Evolutionary conservation across 2,113 vertebrate genomes (phyloP), one percentile per base, ranked within the genome.

Genomic region (Perca fluviatilis): DNA sequence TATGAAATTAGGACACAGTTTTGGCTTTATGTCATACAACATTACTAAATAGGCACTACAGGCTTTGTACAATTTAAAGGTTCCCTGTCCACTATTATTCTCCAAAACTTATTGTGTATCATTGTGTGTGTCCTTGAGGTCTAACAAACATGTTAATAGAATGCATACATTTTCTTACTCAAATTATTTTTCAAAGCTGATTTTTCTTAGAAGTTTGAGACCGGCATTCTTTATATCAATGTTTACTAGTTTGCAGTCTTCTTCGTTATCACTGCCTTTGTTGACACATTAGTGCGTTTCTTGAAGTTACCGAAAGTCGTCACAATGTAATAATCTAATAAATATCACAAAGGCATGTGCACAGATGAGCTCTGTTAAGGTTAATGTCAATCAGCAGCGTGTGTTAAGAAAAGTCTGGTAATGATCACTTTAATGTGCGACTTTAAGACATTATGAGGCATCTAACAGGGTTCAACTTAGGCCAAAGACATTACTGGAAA

Each of bases 401-500:
- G 46, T 54, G 15, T 40, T 33, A 53, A 54, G 16, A 69, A 16
- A 60, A 60, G 21, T 47, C 64, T 75, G 66, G 58, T 66, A 47
- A 66, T 56, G 6, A 46, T 70, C 70, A 72, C 23, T 79, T 82
- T 64, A 72, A 76, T 58, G 54, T 3, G 49, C 67, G 27, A 40
- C 60, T 71, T n/a, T 13, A 70, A 67, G 79, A 76, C n/a, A 77
- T 56, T 2, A 60, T 57, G 51, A 77, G 56, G 30, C 50, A 65
- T 49, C 36, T 14, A 43, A 47, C 14, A 73, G 0, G 0, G 62
- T 71, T 85, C 49, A 68, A 8, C 40, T 15, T 56, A 67, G 63
- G 58, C 54, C 46, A 80, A 19, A 56, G 0, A 30, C 1, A 36
- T 40, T 58, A 64, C 13, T 33, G 74, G 8, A 78, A 62, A 46